Evolutionary conservation across 1,140 invertebrate species (phyloP), one percentile per base, ranked within the genome.

Genomic region (Tetragonula clypearis): DNA sequence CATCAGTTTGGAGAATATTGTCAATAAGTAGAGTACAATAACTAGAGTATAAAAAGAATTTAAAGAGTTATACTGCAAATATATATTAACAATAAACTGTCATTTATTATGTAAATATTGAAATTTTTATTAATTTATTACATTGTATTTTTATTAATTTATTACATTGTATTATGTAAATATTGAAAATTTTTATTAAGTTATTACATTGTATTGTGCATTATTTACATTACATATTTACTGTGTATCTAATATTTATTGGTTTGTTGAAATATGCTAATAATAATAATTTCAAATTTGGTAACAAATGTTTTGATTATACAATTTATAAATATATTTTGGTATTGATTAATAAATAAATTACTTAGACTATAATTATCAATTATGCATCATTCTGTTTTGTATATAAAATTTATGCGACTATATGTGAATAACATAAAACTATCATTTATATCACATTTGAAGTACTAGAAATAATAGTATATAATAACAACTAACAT

Each of bases 1-100:
- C 93, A 94, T 91, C 94, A 95, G 73, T 94, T 88, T 84, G 90
- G 90, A 26, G 86, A 79, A 53, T 90, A 87, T 30, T 77, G 53
- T 71, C 17, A 76, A 41, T 71, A 17, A 85, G 23, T 35, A 35
- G 35, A 35, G 35, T 62, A 12, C 30, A 69, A 41, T 71, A 17
- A 85, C 23, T 35, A 35, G 35, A 35, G 35, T 62, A 12, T 30
- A 69, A 69, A 6, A n/a, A n/a, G 6, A 30, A 26, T 15, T 53
- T 11, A 19, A 35, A 55, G 26, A 58, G 6, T 65, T 41, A 15
- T 35, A 73, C 0, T 11, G n/a, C 2, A 62, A 71, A 6, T 26
- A 30, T 74, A 62, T 26, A 65, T 53, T 35, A n/a, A 30, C 21
- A 49, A 66, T 15, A 77, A 41, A 77, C 58, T 14, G 6, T 21